Evolutionary conservation across 2,113 vertebrate genomes (phyloP).

Genomic region (Ciconia maguari): DNA sequence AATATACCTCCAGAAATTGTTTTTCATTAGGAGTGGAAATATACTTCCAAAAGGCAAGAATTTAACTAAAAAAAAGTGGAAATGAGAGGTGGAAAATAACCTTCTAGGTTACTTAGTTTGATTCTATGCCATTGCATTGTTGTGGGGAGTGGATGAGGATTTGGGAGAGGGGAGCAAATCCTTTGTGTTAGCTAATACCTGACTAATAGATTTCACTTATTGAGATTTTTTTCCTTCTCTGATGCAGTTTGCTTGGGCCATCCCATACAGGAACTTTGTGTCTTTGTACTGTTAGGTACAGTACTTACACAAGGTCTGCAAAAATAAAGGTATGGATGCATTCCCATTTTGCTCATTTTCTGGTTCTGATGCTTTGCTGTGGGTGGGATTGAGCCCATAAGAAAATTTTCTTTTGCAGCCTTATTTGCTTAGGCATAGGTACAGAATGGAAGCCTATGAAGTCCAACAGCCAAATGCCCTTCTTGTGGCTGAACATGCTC

Average conservation of each 20-base stretch:
- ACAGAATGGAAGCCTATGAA: not conserved
- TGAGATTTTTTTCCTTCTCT: not conserved
- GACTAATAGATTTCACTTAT: not conserved
- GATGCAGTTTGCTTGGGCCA: not conserved
- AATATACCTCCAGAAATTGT: not conserved
- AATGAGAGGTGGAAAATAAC: not conserved
- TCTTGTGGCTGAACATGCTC: not conserved
- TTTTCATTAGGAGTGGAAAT: not conserved
- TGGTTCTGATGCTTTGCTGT: not conserved
- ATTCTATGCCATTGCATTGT: not conserved
- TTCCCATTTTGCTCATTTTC: not conserved
- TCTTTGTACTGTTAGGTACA: not conserved
- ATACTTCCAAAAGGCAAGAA: not conserved
- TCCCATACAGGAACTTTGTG: not conserved
- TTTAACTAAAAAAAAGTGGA: not conserved
- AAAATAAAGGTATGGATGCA: not conserved
- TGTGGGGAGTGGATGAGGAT: not conserved
- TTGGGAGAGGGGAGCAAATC: not conserved
- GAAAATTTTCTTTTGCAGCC: not conserved
- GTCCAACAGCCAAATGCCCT: not conserved
- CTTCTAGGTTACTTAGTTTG: not conserved
- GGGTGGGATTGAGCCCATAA: not conserved
- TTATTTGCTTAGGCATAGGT: not conserved
- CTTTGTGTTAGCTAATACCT: not conserved
- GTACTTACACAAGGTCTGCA: not conserved